These are phyloP conservation scores for Thera obeliscata DNA, from an alignment of 2,888 invertebrate genomes.

Conservation along the genomic window DNA sequence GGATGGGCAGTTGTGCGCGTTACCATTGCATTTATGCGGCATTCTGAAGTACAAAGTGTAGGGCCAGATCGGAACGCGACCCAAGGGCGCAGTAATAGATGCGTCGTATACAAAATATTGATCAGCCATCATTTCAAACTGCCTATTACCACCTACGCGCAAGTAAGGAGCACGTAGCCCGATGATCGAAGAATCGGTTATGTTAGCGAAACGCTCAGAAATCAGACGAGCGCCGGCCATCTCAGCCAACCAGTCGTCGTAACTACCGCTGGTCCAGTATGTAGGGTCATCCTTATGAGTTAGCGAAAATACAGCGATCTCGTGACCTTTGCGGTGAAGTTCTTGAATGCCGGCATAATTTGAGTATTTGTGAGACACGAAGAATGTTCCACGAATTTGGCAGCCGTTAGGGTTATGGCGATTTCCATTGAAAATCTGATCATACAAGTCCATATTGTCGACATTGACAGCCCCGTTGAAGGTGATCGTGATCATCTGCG, in stretches of 20 bases:
- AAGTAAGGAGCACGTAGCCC: conserved; percentile 95
- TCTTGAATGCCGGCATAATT: conserved; percentile 96
- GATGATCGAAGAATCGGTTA: conserved; percentile 95
- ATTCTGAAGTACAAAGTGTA: conserved; percentile 98
- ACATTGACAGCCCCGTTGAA: conserved; percentile 97
- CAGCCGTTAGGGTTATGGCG: conserved; percentile 95
- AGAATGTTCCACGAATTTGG: conserved; percentile 94
- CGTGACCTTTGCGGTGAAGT: conserved; percentile 94
- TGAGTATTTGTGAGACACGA: conserved; percentile 95
- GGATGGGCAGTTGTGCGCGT: conserved; percentile 96
- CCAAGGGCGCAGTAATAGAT: conserved; percentile 95
- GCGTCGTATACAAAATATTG: conserved; percentile 98
- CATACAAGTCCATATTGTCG: conserved; percentile 96
- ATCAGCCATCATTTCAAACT: conserved; percentile 98
- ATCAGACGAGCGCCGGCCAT: conserved; percentile 96
- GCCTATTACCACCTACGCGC: conserved; percentile 96
- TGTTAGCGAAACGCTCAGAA: conserved; percentile 94
- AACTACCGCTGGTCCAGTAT: conserved; percentile 94
- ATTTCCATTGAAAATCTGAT: conserved; percentile 94
- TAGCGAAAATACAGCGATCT: conserved; percentile 95
- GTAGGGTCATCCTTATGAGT: conserved; percentile 96
- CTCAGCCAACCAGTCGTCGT: conserved; percentile 97
- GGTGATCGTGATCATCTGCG: conserved; percentile 96
- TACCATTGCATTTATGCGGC: conserved; percentile 97
- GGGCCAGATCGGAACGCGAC: conserved; percentile 97